These are phyloP conservation scores for Calameuta idolon DNA, from an alignment of 2,888 invertebrate species.

Conservation along the genomic window DNA sequence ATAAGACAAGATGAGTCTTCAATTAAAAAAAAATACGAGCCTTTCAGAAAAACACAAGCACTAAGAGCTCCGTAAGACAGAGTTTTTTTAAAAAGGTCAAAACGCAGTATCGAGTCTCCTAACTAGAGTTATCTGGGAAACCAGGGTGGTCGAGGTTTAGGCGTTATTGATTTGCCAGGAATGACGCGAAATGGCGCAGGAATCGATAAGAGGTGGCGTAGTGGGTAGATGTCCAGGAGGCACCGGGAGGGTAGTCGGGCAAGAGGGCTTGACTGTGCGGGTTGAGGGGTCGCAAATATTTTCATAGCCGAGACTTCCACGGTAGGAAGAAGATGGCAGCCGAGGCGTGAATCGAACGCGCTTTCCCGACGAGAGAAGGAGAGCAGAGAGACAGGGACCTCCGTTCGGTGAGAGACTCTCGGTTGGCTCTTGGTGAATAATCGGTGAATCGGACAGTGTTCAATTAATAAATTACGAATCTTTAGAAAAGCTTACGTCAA, in stretches of 20 bases:
- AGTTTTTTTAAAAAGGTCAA: background rate
- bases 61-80: too few species aligned
- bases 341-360: conserved; percentile 56
- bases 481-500: too few species aligned
- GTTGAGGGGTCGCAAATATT: conserved; percentile 59
- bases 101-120: background rate
- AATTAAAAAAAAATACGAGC: too few species aligned
- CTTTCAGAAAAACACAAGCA: too few species aligned
- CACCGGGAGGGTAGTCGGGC: background rate
- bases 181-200: conserved; percentile 66
- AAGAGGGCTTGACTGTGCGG: conserved; percentile 28
- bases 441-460: too few species aligned
- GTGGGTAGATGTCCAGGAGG: conserved; percentile 22
- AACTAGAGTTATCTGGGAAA: background rate
- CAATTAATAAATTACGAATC: too few species aligned
- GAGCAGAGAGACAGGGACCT: too few species aligned
- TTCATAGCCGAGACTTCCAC: conserved; percentile 64
- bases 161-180: conserved; percentile 61
- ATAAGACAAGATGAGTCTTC: too few species aligned
- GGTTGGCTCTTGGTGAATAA: too few species aligned
- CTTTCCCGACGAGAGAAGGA: too few species aligned
- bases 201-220: conserved; percentile 64
- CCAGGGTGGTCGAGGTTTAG: conserved; percentile 1
- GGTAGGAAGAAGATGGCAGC: conserved; percentile 65
- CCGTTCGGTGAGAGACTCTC: too few species aligned